Base-by-base conservation (phyloP, 2,888 invertebrate species). In the Dryobotodes eremita region DNA sequence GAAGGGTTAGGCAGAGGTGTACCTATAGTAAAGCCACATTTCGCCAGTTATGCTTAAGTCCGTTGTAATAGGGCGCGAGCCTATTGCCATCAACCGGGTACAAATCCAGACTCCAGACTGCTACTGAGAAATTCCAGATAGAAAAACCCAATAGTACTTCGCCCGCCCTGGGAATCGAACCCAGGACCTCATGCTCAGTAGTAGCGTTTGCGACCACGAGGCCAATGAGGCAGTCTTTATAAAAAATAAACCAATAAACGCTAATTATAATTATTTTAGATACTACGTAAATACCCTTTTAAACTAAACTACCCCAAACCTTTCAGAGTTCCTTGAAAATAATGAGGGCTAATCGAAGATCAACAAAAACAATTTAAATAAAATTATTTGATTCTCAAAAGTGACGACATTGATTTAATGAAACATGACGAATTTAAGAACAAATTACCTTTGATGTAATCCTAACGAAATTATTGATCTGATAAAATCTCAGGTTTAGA, bases 371-470 rank as follows among this genome's bases (percentile, higher is more conserved):
- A 53, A 62, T 42, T 82, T 68, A 26, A 62, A 55, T 62, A 20
- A 62, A n/a, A 82, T 55, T 50, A 68, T 61, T 48, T 13, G 13
- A 42, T 5, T 53, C 15, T 42, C 36, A n/a, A 23, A 36, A 36
- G 5, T 36, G 11, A 36, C 36, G n/a, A 55, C 10, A n/a, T 59
- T 42, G 59, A 66, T 78, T 20, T 36, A 66, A 53, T 71, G 26
- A 48, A 70, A 77, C 46, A 55, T 36, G n/a, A 84, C n/a, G 50
- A 59, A 75, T 74, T 70, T 65, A 17, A 42, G 6, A 11, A 1
- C 26, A 23, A 69, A 82, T 82, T 70, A 68, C 83, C 55, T 78
- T 50, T 66, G 48, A 83, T 57, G 77, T 66, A 59, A 82, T 73
- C n/a, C 15, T 64, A 64, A 57, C 7, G 10, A 64, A 72, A 69